A percentile compares a stretch with the other conserved stretches of the same genome.
phyloP scores from a whole-genome alignment of 2,113 vertebrate species.

The Astatotilapia flaviijosephi region DNA sequence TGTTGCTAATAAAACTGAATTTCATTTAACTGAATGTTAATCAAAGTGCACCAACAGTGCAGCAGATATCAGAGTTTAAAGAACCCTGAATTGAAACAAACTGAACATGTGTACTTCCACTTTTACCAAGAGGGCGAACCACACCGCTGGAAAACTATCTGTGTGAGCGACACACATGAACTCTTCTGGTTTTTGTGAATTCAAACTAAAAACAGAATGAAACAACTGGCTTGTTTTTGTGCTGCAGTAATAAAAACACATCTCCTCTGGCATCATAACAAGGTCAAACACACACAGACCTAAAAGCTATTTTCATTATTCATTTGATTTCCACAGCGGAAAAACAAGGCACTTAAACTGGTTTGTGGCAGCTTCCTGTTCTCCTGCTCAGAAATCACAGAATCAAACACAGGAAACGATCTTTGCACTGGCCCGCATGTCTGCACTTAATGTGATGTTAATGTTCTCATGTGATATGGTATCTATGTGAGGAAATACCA shows the following conservation, averaged over 20 bases:
- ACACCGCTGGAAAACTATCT: background rate
- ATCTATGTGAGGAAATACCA: background rate
- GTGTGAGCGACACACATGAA: background rate
- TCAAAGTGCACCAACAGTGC: background rate
- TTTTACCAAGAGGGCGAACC: background rate
- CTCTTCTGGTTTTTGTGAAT: background rate
- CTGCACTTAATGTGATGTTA: background rate
- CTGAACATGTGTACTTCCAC: background rate
- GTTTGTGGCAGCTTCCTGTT: background rate
- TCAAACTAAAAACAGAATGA: background rate
- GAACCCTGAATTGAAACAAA: background rate
- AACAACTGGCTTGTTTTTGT: background rate
- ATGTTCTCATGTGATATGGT: background rate
- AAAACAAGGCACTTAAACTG: background rate
- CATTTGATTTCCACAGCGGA: background rate
- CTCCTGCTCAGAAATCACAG: background rate
- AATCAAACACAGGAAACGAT: background rate
- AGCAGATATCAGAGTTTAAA: background rate
- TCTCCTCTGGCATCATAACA: background rate
- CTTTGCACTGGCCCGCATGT: background rate
- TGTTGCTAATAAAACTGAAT: background rate
- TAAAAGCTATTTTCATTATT: background rate
- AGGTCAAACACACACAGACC: background rate
- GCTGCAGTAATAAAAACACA: background rate
- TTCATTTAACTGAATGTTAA: background rate